phyloP scores from a whole-genome alignment of 2,113 vertebrate genomes.

The Ictalurus punctatus region DNA sequence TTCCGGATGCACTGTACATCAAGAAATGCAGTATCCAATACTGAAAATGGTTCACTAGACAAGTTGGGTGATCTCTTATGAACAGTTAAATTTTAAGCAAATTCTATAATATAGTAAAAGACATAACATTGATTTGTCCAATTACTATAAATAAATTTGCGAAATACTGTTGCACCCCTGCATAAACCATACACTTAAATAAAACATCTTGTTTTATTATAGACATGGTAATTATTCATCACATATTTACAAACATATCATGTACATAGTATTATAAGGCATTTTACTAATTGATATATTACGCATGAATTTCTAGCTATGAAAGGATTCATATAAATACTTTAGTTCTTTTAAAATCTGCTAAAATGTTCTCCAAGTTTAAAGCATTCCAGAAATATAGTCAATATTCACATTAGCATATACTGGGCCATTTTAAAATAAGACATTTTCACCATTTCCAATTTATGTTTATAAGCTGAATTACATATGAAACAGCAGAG shows the following conservation, averaged over 20 bases:
- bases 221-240: neutral
- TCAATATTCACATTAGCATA: neutral
- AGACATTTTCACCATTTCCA: neutral
- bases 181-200: neutral
- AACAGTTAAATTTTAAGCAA: neutral
- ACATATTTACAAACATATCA: neutral
- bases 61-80: neutral
- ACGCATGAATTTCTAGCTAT: neutral
- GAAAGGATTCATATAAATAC: neutral
- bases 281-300: neutral
- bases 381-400: neutral
- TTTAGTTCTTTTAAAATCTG: neutral
- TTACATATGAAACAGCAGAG: neutral
- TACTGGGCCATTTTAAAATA: neutral
- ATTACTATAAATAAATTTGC: neutral
- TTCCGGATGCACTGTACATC: neutral
- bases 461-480: neutral
- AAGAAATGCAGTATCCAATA: neutral
- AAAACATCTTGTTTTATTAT: neutral
- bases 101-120: neutral
- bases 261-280: neutral
- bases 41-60: neutral
- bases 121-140: neutral
- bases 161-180: neutral
- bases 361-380: neutral